phyloP scores from a whole-genome alignment of 2,797 vertebrate species.

The Geotria australis region DNA sequence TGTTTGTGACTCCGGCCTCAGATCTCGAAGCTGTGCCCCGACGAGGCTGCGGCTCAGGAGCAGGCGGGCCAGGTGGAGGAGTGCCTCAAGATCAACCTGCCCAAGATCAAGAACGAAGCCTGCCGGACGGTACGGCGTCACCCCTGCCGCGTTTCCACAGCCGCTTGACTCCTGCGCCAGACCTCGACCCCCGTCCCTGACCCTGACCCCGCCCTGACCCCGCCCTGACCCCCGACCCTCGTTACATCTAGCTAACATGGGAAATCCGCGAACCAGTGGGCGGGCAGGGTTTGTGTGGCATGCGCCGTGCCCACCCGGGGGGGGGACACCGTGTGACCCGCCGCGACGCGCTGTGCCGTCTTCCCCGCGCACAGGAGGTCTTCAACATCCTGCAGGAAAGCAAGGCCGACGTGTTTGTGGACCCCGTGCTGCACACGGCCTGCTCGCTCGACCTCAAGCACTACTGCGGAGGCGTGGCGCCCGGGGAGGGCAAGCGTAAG shows the following conservation, averaged over 20 bases:
- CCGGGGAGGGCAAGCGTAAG: constrained; percentile 70
- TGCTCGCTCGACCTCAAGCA: constrained; percentile 91
- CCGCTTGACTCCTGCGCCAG: neutral
- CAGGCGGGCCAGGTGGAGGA: constrained; percentile 91
- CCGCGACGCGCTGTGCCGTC: neutral
- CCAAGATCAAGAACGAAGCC: constrained; percentile 51
- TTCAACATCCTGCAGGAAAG: constrained; percentile 91
- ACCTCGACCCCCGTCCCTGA: too few relatives aligned
- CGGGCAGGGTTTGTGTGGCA: too few relatives aligned
- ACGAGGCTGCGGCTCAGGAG: constrained; percentile 82
- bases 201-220: neutral
- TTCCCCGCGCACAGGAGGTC: constrained; percentile 29
- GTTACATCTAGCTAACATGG: too few relatives aligned
- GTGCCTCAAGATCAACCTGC: constrained; percentile 73
- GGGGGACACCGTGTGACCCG: too few relatives aligned
- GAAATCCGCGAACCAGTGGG: too few relatives aligned
- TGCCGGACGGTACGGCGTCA: constrained; percentile 48
- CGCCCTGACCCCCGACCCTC: neutral
- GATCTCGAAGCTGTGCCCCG: constrained; percentile 54
- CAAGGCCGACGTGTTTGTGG: constrained; percentile 89
- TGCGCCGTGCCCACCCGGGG: too few relatives aligned
- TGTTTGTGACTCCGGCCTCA: constrained; percentile 4
- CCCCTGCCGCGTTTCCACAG: neutral
- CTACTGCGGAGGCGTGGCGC: constrained; percentile 77
- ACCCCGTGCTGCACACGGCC: constrained; percentile 79